phyloP scores from a whole-genome alignment of 2,797 vertebrate species.

The Heliangelus exortis region DNA sequence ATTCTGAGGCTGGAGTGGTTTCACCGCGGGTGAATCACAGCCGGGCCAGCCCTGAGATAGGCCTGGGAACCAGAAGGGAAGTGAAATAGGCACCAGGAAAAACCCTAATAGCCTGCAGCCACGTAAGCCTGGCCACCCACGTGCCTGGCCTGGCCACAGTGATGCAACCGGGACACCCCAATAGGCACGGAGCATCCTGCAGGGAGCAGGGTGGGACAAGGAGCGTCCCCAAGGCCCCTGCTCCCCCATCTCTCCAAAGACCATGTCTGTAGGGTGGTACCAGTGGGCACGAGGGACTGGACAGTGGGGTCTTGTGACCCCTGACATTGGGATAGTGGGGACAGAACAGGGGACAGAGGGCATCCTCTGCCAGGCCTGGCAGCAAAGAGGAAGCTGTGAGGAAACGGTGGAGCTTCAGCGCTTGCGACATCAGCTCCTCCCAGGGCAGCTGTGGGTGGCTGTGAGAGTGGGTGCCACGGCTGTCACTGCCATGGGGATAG shows the following conservation, averaged over 20 bases:
- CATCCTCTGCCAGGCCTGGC: too few species aligned
- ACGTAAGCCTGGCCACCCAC: background rate
- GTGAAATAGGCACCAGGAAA: constrained; percentile 3
- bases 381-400: background rate
- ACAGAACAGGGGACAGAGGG: background rate
- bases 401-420: background rate
- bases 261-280: accelerated
- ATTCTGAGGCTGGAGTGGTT: background rate
- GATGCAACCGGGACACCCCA: background rate
- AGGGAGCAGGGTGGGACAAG: accelerated
- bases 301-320: background rate
- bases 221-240: background rate
- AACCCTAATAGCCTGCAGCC: background rate
- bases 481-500: too few species aligned
- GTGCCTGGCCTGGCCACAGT: background rate
- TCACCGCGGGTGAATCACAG: background rate
- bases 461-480: background rate
- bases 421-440: background rate
- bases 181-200: accelerated
- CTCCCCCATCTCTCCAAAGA: background rate
- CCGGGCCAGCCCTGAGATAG: accelerated
- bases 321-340: too few species aligned
- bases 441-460: background rate
- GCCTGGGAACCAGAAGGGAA: background rate
- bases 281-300: background rate